Conservation (phyloP, 1,140 invertebrate species). For the Drosophila ironensis region DNA sequence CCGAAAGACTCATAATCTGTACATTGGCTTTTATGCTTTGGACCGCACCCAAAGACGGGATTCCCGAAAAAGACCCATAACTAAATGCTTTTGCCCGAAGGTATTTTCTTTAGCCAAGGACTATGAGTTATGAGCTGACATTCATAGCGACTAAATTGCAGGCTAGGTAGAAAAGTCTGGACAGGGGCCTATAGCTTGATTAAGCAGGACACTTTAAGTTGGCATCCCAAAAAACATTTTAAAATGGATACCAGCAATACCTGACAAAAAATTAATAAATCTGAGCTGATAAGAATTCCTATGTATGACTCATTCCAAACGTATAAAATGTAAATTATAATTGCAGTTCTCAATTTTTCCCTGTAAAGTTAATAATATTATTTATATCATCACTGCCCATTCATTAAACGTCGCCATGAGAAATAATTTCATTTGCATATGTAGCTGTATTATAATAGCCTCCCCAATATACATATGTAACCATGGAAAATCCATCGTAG, state of each 20-base stretch:
- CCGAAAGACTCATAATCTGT: not conserved
- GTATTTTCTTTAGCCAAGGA: not conserved
- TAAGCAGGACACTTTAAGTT: no score
- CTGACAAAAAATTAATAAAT: no score
- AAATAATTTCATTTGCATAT: conserved; percentile 4
- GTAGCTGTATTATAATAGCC: not conserved
- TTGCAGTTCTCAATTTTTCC: no score
- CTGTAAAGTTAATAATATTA: no score
- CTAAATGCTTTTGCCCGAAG: conserved; percentile 8
- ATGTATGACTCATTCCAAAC: no score
- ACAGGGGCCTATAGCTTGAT: conserved; percentile 15
- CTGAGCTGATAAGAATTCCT: no score
- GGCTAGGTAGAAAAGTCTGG: conserved; percentile 20
- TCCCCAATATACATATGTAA: not conserved
- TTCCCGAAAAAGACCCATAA: conserved; percentile 41
- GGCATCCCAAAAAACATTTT: not conserved
- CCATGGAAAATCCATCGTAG: not conserved
- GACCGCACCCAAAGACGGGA: conserved; percentile 4
- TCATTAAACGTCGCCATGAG: not conserved
- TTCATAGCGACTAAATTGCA: conserved; percentile 67
- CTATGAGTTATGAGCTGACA: conserved; percentile 52
- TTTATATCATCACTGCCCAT: not conserved
- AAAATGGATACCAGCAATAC: not conserved
- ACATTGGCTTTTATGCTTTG: not conserved
- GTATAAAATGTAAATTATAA: no score